Percentiles rank a stretch among this genome's conserved stretches.
Evolutionary conservation across 2,797 vertebrate genomes (phyloP).

Genomic region (Gouania willdenowi): DNA sequence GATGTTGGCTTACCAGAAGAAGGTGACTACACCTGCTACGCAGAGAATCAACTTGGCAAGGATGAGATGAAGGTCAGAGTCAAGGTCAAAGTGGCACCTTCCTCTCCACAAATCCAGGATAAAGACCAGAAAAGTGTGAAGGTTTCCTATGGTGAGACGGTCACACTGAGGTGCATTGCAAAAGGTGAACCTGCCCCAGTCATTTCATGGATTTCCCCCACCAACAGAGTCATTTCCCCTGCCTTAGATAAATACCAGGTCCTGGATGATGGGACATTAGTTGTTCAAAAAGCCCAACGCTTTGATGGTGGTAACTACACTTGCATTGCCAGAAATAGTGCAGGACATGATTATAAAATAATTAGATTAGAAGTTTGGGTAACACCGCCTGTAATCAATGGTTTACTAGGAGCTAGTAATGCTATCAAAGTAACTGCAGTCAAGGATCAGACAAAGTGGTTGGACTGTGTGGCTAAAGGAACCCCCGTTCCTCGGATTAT

Average conservation of each 20-base stretch:
- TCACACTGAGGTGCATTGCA: conserved; percentile 73
- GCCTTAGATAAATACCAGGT: conserved; percentile 82
- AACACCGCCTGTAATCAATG: conserved; percentile 81
- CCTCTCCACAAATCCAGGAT: conserved; percentile 74
- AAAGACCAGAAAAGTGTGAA: conserved; percentile 51
- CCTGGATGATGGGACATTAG: conserved; percentile 79
- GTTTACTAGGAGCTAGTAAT: conserved; percentile 56
- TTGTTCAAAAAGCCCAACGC: conserved; percentile 83
- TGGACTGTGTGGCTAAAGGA: conserved; percentile 83
- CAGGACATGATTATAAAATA: conserved; percentile 81
- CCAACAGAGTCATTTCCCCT: conserved; percentile 72
- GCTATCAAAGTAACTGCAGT: conserved; percentile 65
- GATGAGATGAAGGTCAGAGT: conserved; percentile 90
- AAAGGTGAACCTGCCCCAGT: conserved; percentile 79
- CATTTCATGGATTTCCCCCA: conserved; percentile 85
- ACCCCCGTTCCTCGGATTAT: conserved; percentile 76
- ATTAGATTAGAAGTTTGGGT: conserved; percentile 77
- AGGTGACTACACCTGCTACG: conserved; percentile 92
- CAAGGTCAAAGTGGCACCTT: conserved; percentile 77
- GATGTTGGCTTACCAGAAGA: conserved; percentile 83
- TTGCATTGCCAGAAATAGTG: conserved; percentile 78
- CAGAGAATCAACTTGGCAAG: conserved; percentile 88
- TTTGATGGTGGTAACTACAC: conserved; percentile 91
- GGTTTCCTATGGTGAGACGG: conserved; percentile 79
- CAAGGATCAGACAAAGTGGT: conserved; percentile 68